These are phyloP conservation scores for Spea bombifrons DNA, from an alignment of 2,113 vertebrate species.

Conservation along the genomic window DNA sequence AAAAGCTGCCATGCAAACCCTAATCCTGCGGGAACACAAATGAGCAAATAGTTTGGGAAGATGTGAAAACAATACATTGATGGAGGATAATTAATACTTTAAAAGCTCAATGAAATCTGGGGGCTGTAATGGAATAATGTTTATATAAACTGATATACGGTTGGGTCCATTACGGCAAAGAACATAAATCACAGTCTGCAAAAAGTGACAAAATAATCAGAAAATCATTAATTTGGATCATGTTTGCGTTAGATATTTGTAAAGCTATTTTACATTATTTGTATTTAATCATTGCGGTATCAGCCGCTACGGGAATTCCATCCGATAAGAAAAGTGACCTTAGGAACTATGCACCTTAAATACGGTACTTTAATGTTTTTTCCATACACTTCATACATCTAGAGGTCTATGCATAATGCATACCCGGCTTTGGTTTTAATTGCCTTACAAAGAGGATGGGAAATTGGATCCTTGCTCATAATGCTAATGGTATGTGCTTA, in stretches of 20 bases:
- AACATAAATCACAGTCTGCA: not conserved
- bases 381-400: conserved; percentile 13
- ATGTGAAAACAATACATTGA: conserved; percentile 6
- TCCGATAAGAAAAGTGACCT: conserved; percentile 11
- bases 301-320: conserved; percentile 20
- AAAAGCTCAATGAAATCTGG: not conserved
- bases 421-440: conserved; percentile 21
- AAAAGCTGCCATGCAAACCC: too few relatives aligned
- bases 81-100: conserved; percentile 22
- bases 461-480: conserved; percentile 26
- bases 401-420: conserved; percentile 14
- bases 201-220: conserved; percentile 33
- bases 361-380: conserved; percentile 7
- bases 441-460: conserved; percentile 31
- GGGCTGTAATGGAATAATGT: not conserved
- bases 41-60: not conserved
- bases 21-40: not conserved
- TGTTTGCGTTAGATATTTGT: conserved; percentile 6
- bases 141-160: not conserved
- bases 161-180: not conserved
- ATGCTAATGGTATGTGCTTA: conserved; percentile 31
- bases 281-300: conserved; percentile 15
- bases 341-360: not conserved
- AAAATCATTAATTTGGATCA: conserved; percentile 30
- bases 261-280: conserved; percentile 9